Evolutionary conservation across 2,113 vertebrate genomes (phyloP).

Genomic region (Seriola aureovittata): DNA sequence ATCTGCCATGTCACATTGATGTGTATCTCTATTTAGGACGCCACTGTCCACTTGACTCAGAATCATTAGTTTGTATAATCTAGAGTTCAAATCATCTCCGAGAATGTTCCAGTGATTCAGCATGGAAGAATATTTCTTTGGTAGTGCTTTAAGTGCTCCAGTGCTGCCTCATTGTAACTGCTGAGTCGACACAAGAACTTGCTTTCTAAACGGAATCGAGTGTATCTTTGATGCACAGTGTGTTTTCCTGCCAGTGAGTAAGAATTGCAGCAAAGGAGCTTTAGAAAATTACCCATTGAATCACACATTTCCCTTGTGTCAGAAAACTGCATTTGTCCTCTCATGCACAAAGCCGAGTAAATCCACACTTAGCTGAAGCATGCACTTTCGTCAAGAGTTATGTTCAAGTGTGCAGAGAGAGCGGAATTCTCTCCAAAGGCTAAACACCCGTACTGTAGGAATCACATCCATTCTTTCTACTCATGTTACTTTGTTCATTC

Average conservation of each 20-base stretch:
- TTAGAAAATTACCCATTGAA: conserved; percentile 55
- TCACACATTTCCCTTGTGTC: conserved; percentile 50
- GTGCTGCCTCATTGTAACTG: conserved; percentile 9
- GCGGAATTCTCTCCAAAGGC: conserved; percentile 29
- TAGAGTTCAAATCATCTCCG: background rate
- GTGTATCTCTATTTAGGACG: background rate
- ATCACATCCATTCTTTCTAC: conserved; percentile 5
- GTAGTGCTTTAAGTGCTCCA: background rate
- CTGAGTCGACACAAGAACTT: conserved; percentile 30
- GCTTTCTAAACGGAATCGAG: conserved; percentile 17
- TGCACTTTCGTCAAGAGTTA: conserved; percentile 54
- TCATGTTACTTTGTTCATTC: conserved; percentile 49
- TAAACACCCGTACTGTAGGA: background rate
- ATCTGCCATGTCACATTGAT: background rate
- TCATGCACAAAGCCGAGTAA: conserved; percentile 51
- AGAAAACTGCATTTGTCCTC: conserved; percentile 52
- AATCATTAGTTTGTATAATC: background rate
- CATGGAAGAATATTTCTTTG: background rate
- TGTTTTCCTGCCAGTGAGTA: conserved; percentile 31
- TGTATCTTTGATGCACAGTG: conserved; percentile 17
- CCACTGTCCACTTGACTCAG: background rate
- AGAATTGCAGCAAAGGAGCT: conserved; percentile 39
- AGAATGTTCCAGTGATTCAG: background rate
- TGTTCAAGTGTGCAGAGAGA: conserved; percentile 50
- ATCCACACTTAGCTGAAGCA: conserved; percentile 67